Percentiles rank a stretch among this genome's conserved stretches.
These are phyloP conservation scores for Recurvirostra avosetta DNA, from an alignment of 2,113 vertebrate genomes.

Conservation along the genomic window DNA sequence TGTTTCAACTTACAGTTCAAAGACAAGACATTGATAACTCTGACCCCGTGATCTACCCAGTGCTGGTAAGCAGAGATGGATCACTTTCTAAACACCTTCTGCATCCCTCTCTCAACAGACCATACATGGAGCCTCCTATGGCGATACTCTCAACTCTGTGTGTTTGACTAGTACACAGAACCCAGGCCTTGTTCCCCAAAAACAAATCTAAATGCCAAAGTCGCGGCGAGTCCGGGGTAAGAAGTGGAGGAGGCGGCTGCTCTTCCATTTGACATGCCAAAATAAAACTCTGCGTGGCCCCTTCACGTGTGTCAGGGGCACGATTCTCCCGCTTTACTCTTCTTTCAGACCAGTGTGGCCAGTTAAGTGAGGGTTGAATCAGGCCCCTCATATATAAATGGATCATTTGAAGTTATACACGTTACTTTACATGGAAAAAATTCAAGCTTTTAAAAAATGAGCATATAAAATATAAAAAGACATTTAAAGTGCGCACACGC, in stretches of 20 bases:
- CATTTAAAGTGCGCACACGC: background rate
- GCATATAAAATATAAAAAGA: constrained; percentile 59
- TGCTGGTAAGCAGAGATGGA: background rate
- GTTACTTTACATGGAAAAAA: constrained; percentile 71
- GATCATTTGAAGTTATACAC: constrained; percentile 45
- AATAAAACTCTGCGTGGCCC: background rate
- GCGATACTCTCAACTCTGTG: rapidly evolving
- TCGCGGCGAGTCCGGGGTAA: rapidly evolving
- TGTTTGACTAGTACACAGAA: background rate
- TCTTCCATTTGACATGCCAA: rapidly evolving
- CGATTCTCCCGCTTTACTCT: background rate
- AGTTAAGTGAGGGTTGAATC: background rate
- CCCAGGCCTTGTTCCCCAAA: background rate
- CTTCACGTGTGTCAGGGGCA: background rate
- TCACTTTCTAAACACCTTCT: background rate
- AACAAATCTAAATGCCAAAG: background rate
- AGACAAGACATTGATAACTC: background rate
- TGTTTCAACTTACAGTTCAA: background rate
- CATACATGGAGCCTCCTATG: rapidly evolving
- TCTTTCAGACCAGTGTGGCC: background rate
- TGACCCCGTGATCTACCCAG: background rate
- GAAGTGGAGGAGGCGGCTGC: background rate
- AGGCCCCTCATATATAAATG: background rate
- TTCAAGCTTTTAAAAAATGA: constrained; percentile 58
- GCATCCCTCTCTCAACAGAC: background rate